Evolutionary conservation across 1,140 invertebrate species (phyloP).

Genomic region (Macrosteles quadrilineatus): DNA sequence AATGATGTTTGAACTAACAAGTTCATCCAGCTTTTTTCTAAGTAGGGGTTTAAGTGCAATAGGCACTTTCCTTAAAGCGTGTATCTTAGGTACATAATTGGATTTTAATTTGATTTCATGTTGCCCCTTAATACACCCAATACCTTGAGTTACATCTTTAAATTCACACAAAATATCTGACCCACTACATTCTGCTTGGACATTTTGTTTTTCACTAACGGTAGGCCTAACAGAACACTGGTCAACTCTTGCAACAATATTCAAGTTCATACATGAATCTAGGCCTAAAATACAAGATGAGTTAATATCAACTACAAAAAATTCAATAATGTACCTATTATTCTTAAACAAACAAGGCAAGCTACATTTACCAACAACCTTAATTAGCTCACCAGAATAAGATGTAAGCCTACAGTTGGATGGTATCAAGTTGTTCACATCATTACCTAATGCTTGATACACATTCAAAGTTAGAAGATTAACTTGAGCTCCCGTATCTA

Average conservation of each 20-base stretch:
- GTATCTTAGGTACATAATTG: not conserved
- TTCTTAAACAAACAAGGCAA: not conserved
- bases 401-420: not conserved
- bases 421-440: not conserved
- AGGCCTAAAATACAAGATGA: conserved; percentile 1
- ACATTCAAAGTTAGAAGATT: not conserved
- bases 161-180: not conserved
- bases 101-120: not conserved
- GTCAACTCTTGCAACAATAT: not conserved
- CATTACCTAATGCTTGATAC: not conserved
- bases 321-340: conserved; percentile 4
- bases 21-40: conserved; percentile 29
- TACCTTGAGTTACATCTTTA: conserved; percentile 5
- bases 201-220: not conserved
- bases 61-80: not conserved
- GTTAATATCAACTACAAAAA: not conserved
- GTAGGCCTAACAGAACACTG: not conserved
- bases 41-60: not conserved
- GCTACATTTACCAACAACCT: not conserved
- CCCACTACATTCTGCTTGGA: not conserved
- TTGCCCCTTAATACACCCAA: conserved; percentile 1
- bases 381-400: not conserved
- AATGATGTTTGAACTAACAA: conserved; percentile 46
- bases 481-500: not conserved
- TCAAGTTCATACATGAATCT: conserved; percentile 1